Evolutionary conservation across 1,140 invertebrate species (phyloP), one percentile per base, ranked within the genome.

Genomic region (Eufriesea mexicana): DNA sequence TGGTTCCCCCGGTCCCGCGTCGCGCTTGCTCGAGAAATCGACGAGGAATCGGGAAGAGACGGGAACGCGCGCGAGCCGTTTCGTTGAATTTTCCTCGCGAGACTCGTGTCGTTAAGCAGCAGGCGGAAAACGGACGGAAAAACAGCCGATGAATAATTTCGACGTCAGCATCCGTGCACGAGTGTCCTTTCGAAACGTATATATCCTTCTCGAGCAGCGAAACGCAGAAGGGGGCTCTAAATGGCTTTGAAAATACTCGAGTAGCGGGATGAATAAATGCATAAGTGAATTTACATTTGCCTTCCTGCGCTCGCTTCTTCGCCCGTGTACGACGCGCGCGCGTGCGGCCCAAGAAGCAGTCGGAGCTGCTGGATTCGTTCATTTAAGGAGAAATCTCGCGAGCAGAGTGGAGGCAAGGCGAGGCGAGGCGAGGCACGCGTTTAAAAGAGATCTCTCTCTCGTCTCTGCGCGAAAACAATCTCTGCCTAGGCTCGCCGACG

Each of bases 71-170:
- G 28, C 4, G 5, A 1, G 8, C 62, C 20, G 28, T 5, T 64
- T 18, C 28, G 28, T 35, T 8, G 16, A 8, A 28, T 64, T 64
- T 8, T n/a, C 20, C 7, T n/a, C 18, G 14, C 9, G 59, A 5
- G 35, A 28, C 18, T 28, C 5, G 45, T n/a, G 35, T 42, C 42
- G 20, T 76, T 76, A 76, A 68, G 20, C 10, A 6, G 66, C 47
- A n/a, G 67, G 55, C 5, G 23, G 23, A 45, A 54, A 71, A 79
- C 74, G 66, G 42, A 5, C 35, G 35, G 25, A 54, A 85, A 75
- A 86, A 89, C 85, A 85, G 67, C 70, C 83, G 66, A 89, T 83
- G 87, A 88, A 86, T 89, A 85, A 86, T 84, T 85, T 79, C 25
- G 49, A 45, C 64, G 66, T 59, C 73, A 25, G 49, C 28, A 14